Base-by-base conservation (phyloP, 2,888 invertebrate genomes). In the Anthophora plumipes region DNA sequence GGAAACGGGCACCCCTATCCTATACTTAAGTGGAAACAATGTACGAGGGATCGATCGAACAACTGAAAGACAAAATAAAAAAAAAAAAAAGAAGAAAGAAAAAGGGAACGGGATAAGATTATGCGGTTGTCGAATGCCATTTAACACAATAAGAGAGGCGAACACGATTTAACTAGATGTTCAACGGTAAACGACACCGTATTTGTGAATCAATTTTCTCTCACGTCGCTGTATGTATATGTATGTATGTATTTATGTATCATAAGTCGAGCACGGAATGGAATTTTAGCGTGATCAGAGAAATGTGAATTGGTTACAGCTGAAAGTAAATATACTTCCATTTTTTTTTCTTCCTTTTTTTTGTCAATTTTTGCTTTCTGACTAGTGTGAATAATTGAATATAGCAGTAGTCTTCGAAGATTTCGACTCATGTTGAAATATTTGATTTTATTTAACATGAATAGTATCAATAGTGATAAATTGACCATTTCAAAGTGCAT, bases 231-330 rank as follows among this genome's bases (percentile, higher is more conserved):
- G 59, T 74, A 67, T 74, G 72, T 66, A 72, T 31, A 55, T 72
- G 70, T 70, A 70, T 64, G 64, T 64, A 50, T 67, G 74, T 74
- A 68, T 74, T 57, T 66, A 57, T 74, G 60, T 74, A 74, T 59
- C 41, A 67, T 67, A 67, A 66, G 66, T 74, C 59, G 39, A 57
- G n/a, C 66, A 54, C 50, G 4, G 31, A 31, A 31, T 31, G 31
- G 31, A 31, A 31, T 31, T 31, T 31, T 31, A 31, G 31, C 4
- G 31, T 31, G 31, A 31, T 31, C 31, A 31, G 31, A 31, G 31
- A 31, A 31, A 31, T 31, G 25, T 60, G 31, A 54, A 50, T 37
- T 31, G 67, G 43, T 75, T 69, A 57, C 48, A 50, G 25, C 66
- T 20, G 55, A 73, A 73, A 41, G 48, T 37, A 20, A 57, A 22